phyloP scores from a whole-genome alignment of 2,113 vertebrate genomes.

The Pteruthius melanotis region DNA sequence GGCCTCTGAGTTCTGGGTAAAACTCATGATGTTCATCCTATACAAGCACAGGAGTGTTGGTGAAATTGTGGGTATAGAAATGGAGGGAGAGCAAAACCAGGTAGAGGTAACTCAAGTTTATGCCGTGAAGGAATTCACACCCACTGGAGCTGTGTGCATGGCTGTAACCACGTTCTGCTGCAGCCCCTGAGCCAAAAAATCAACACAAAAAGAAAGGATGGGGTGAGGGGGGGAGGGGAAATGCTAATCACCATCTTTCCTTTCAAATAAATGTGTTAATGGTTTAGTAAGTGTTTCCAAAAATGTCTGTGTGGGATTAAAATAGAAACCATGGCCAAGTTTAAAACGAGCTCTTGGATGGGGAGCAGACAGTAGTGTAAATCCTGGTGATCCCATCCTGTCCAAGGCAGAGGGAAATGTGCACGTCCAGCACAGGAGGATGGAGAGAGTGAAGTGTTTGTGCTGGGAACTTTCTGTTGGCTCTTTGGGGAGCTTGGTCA shows the following conservation, averaged over 20 bases:
- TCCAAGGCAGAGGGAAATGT: background rate
- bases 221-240: background rate
- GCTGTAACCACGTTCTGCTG: conserved; percentile 36
- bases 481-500: background rate
- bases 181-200: background rate
- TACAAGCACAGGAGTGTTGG: background rate
- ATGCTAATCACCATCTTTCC: conserved; percentile 49
- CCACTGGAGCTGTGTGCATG: background rate
- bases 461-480: background rate
- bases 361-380: background rate
- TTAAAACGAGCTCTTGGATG: conserved; percentile 42
- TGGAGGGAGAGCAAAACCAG: background rate
- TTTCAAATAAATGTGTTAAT: conserved; percentile 61
- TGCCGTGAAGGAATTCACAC: conserved; percentile 13
- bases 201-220: conserved; percentile 23
- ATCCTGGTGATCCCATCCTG: background rate
- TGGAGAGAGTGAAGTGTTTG: background rate
- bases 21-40: background rate
- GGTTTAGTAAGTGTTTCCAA: conserved; percentile 61
- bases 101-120: background rate
- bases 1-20: background rate
- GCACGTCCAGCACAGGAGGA: background rate
- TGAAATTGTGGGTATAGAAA: background rate
- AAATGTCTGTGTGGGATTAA: conserved; percentile 44
- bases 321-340: conserved; percentile 39